Percentiles rank a stretch among this genome's conserved stretches.
phyloP scores from a whole-genome alignment of 2,888 invertebrate genomes.

The Tillus elongatus region DNA sequence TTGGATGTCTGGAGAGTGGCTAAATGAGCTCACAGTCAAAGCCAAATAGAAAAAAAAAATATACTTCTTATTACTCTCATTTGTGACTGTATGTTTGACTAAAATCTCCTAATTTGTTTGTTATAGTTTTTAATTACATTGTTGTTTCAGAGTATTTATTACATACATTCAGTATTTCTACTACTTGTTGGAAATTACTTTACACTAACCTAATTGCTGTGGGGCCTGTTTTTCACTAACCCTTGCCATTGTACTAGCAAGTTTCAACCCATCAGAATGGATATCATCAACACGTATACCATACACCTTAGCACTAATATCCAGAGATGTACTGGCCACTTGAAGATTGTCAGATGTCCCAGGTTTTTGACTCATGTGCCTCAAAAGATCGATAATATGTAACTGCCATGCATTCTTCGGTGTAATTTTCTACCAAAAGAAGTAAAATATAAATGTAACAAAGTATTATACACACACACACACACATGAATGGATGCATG shows the following conservation, averaged over 20 bases:
- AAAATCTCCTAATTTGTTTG: too few species aligned
- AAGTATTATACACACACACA: constrained; percentile 7
- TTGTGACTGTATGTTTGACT: too few species aligned
- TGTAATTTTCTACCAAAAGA: constrained; percentile 64
- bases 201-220: too few species aligned
- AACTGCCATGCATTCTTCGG: constrained; percentile 83
- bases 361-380: constrained; percentile 62
- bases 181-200: too few species aligned
- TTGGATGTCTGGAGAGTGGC: too few species aligned
- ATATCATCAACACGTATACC: constrained; percentile 79
- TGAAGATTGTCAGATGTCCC: constrained; percentile 62
- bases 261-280: constrained; percentile 69
- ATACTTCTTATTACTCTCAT: too few species aligned
- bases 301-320: constrained; percentile 84
- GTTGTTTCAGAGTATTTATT: too few species aligned
- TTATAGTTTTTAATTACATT: too few species aligned
- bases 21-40: too few species aligned
- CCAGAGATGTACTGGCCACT: constrained; percentile 76
- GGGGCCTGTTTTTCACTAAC: constrained; percentile 19
- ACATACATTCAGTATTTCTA: too few species aligned
- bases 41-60: too few species aligned
- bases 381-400: constrained; percentile 78
- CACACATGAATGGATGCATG: neutral
- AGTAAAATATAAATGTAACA: constrained; percentile 5
- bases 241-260: constrained; percentile 56